Conservation (phyloP, 2,888 invertebrate genomes). For the Tenthredo distinguenda region DNA sequence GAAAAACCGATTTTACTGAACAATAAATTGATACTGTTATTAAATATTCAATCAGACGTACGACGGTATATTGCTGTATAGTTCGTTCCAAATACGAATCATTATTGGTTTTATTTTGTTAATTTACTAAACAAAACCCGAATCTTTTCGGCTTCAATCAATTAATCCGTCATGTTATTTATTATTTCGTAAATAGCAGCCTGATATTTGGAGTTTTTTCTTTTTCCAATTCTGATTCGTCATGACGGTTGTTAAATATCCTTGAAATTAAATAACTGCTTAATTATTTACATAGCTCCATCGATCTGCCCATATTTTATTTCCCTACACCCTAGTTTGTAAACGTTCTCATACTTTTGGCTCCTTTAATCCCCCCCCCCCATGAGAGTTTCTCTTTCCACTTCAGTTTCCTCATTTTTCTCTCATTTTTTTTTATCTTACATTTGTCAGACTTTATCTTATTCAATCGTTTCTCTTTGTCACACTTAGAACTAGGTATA, state of each 20-base stretch:
- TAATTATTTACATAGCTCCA: constrained; percentile 32
- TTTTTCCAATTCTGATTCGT: background rate
- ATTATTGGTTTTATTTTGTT: background rate
- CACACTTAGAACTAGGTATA: constrained; percentile 6
- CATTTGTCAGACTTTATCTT: constrained; percentile 37
- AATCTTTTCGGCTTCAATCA: background rate
- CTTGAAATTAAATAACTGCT: constrained; percentile 20
- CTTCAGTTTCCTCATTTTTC: background rate
- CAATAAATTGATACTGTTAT: background rate
- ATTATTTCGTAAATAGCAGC: constrained; percentile 2
- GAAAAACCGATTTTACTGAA: background rate
- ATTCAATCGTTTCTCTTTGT: constrained; percentile 17
- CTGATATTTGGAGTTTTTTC: background rate
- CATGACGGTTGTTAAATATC: background rate
- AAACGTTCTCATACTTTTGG: constrained; percentile 14
- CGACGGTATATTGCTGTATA: constrained; percentile 3
- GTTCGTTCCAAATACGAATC: background rate
- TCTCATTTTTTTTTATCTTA: background rate
- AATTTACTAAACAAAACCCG: background rate
- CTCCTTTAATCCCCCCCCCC: background rate
- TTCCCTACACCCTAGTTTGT: constrained; percentile 1
- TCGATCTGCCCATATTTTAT: background rate
- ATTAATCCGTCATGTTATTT: background rate
- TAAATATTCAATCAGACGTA: background rate
- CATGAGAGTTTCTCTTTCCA: background rate